Evolutionary conservation across 92 coral and sea anemone genomes (phyloP).

Genomic region (Pocillopora grandis): DNA sequence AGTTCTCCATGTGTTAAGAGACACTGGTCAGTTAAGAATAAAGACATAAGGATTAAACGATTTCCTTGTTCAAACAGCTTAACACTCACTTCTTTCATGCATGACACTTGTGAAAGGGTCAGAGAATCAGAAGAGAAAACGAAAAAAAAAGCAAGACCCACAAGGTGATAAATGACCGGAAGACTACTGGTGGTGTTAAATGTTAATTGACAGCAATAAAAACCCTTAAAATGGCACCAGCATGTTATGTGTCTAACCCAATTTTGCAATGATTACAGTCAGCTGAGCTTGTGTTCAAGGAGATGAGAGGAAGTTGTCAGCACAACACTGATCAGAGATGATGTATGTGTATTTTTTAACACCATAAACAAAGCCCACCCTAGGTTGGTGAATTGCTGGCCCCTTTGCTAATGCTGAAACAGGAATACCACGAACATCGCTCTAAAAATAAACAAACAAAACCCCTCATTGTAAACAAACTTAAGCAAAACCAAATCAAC

Average conservation of each 20-base stretch:
- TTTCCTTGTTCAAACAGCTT: too few species aligned
- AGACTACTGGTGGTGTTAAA: background rate
- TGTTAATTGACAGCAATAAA: background rate
- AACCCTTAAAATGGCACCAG: constrained; percentile 21
- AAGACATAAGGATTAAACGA: too few species aligned
- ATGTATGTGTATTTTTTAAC: constrained; percentile 35
- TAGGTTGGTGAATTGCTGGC: constrained; percentile 75
- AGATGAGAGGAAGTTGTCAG: constrained; percentile 7
- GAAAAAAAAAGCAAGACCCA: background rate
- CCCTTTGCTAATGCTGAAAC: constrained; percentile 91
- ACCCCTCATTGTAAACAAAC: constrained; percentile 48
- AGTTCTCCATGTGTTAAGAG: too few species aligned
- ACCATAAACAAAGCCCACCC: constrained; percentile 78
- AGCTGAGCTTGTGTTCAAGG: constrained; percentile 1
- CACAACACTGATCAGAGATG: constrained; percentile 13
- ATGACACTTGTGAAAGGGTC: too few species aligned
- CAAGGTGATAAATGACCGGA: background rate
- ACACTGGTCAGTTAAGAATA: too few species aligned
- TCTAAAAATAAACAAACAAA: constrained; percentile 76
- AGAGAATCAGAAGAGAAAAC: background rate
- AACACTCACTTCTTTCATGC: too few species aligned
- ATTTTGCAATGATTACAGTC: constrained; percentile 13
- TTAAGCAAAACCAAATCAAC: constrained; percentile 20
- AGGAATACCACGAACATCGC: constrained; percentile 85
- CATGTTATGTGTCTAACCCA: constrained; percentile 11